Evolutionary conservation across 1,140 invertebrate genomes (phyloP).

Genomic region (Notospermus geniculatus): DNA sequence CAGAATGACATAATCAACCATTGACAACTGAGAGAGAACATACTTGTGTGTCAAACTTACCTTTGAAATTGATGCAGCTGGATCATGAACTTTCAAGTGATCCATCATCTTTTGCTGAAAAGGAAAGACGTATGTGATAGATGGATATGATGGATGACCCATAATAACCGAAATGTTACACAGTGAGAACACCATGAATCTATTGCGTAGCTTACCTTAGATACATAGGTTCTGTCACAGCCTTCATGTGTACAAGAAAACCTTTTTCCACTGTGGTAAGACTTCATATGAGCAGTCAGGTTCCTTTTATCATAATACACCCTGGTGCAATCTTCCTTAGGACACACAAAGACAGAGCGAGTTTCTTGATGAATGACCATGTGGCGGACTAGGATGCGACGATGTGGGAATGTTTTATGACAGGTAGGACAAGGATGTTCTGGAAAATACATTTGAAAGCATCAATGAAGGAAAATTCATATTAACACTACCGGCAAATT

Average conservation of each 20-base stretch:
- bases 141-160: not conserved
- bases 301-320: constrained; percentile 28
- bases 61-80: constrained; percentile 21
- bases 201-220: constrained; percentile 28
- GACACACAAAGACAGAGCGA: constrained; percentile 25
- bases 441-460: constrained; percentile 14
- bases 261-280: constrained; percentile 30
- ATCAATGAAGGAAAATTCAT: not conserved
- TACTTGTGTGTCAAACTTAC: constrained; percentile 7
- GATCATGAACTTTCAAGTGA: constrained; percentile 26
- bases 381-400: constrained; percentile 25
- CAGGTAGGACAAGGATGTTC: constrained; percentile 22
- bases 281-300: constrained; percentile 27
- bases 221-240: constrained; percentile 25
- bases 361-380: constrained; percentile 21
- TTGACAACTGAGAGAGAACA: no score
- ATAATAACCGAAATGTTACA: not conserved
- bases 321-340: constrained; percentile 26
- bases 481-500: not conserved
- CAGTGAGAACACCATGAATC: no score
- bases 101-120: constrained; percentile 28
- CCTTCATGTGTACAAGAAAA: constrained; percentile 24
- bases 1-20: no score
- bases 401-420: constrained; percentile 22
- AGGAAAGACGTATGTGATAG: not conserved